Conservation (phyloP, 2,113 vertebrate genomes). For the Emydura subglobosa region DNA sequence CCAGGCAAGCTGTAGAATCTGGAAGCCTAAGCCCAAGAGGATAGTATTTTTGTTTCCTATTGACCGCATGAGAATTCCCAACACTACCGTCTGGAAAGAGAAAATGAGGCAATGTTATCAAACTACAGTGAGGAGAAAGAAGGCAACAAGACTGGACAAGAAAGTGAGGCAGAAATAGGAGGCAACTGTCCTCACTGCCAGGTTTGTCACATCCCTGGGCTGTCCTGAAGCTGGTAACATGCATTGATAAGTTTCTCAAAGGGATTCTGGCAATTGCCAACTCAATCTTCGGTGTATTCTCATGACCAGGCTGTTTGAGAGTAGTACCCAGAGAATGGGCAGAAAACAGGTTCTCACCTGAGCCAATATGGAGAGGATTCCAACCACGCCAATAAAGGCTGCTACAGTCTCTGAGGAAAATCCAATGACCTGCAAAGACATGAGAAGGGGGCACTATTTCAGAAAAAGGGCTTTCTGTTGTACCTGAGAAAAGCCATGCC, state of each 20-base stretch:
- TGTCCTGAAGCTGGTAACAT: fast-evolving
- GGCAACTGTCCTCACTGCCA: not conserved
- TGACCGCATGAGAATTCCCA: slow-evolving; percentile 92
- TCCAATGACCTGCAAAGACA: slow-evolving; percentile 85
- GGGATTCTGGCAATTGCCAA: not conserved
- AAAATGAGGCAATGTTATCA: not conserved
- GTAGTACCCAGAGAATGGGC: not conserved
- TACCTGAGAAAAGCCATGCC: not conserved
- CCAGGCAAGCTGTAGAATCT: slow-evolving; percentile 94
- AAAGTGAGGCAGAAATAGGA: fast-evolving
- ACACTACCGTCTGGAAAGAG: slow-evolving; percentile 85
- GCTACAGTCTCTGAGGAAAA: slow-evolving; percentile 91
- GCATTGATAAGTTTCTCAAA: not conserved
- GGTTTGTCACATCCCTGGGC: fast-evolving
- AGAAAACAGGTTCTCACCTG: slow-evolving; percentile 81
- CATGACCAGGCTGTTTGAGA: not conserved
- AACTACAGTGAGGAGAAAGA: not conserved
- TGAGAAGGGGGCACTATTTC: not conserved
- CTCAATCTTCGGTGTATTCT: fast-evolving
- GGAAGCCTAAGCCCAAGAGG: slow-evolving; percentile 90
- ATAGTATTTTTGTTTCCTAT: slow-evolving; percentile 95
- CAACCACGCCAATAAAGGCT: slow-evolving; percentile 91
- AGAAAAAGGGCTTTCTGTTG: not conserved
- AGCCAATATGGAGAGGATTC: slow-evolving; percentile 92
- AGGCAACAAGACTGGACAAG: not conserved